These are phyloP conservation scores for Mayetiola destructor DNA, from an alignment of 2,888 invertebrate genomes.

Conservation along the genomic window DNA sequence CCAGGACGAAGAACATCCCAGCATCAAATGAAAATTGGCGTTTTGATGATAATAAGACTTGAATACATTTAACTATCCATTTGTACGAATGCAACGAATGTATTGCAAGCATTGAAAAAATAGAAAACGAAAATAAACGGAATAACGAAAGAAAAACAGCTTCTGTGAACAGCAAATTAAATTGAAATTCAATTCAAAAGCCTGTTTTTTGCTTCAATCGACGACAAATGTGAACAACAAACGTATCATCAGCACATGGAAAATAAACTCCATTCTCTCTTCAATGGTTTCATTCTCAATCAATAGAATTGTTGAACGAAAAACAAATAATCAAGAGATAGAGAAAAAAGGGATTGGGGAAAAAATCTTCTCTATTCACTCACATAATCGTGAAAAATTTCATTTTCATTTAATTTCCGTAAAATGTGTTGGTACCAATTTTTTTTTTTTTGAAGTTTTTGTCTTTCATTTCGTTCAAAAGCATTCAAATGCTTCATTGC, in stretches of 20 bases:
- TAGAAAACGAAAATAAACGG: background rate
- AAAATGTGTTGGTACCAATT: no score
- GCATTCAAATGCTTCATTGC: no score
- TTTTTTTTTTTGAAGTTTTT: no score
- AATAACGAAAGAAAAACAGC: background rate
- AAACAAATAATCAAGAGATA: background rate
- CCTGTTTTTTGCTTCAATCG: background rate
- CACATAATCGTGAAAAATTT: background rate
- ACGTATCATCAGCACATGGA: background rate
- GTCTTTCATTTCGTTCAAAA: background rate
- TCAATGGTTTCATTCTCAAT: conserved; percentile 3
- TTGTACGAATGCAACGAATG: no score
- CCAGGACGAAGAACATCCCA: no score
- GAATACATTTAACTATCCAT: no score
- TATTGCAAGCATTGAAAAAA: background rate
- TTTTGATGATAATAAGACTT: background rate
- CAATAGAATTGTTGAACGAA: background rate
- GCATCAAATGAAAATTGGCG: conserved; percentile 6
- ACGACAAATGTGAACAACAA: background rate
- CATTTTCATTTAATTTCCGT: conserved; percentile 4
- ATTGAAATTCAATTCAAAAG: background rate
- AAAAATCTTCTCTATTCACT: no score
- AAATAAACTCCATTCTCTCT: background rate
- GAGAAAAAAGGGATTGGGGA: no score
- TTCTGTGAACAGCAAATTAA: no score